Evolutionary conservation across 2,888 invertebrate species (phyloP).

Genomic region (Protula sp.): DNA sequence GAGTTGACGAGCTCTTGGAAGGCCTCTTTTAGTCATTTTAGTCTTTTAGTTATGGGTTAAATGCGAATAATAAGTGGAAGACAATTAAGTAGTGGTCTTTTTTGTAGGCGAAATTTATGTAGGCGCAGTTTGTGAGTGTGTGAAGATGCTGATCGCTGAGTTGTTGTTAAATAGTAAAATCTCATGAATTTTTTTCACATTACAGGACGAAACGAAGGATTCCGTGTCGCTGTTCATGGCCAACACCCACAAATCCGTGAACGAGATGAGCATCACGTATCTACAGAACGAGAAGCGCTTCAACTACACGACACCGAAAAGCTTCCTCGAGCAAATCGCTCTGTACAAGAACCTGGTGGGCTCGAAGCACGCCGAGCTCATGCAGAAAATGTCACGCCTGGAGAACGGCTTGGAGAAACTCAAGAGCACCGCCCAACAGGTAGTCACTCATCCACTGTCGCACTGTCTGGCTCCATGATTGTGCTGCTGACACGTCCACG

Average conservation of each 20-base stretch:
- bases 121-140: too few relatives aligned
- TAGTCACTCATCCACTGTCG: constrained; percentile 17
- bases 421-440: constrained; percentile 80
- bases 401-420: constrained; percentile 92
- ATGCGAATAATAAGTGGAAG: too few relatives aligned
- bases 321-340: constrained; percentile 90
- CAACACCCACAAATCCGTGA: constrained; percentile 87
- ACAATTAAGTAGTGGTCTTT: too few relatives aligned
- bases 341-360: constrained; percentile 81
- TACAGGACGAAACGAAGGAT: constrained; percentile 66
- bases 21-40: background rate
- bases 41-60: background rate
- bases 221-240: constrained; percentile 91
- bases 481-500: too few relatives aligned
- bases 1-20: too few relatives aligned
- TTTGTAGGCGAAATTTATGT: too few relatives aligned
- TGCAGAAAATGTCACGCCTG: constrained; percentile 75
- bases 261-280: constrained; percentile 78
- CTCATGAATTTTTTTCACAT: constrained; percentile 21
- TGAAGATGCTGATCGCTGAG: too few relatives aligned
- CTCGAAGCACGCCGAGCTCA: constrained; percentile 76
- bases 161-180: too few relatives aligned
- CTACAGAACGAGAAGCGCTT: constrained; percentile 84
- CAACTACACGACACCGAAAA: constrained; percentile 96
- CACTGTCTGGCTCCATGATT: too few relatives aligned